Conservation (phyloP, 2,113 vertebrate species). For the Atrichornis clamosus region DNA sequence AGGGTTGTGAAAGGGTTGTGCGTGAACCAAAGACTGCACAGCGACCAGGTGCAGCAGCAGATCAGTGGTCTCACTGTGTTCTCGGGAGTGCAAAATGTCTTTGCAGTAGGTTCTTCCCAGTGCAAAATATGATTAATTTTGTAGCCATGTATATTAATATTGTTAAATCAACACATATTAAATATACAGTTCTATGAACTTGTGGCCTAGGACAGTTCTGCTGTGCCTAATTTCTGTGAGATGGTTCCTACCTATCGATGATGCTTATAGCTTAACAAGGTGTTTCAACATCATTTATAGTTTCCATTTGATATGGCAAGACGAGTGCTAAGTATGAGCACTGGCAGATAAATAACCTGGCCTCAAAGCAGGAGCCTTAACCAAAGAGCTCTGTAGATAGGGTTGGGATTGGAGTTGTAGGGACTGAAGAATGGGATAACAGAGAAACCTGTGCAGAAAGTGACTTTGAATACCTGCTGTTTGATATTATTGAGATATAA, state of each 20-base stretch:
- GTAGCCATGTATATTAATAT: neutral
- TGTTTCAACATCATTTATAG: neutral
- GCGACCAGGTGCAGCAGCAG: neutral
- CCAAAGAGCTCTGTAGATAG: neutral
- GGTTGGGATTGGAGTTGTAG: neutral
- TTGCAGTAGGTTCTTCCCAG: neutral
- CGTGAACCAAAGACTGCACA: neutral
- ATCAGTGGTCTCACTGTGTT: neutral
- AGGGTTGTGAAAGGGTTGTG: neutral
- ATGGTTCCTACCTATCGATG: neutral
- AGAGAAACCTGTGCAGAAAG: neutral
- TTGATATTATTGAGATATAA: neutral
- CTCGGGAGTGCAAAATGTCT: neutral
- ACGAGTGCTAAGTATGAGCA: neutral
- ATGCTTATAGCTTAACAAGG: accelerated
- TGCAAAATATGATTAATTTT: neutral
- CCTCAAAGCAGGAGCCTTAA: neutral
- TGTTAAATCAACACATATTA: neutral
- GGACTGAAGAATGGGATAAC: neutral
- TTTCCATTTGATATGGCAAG: neutral
- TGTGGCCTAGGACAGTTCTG: neutral
- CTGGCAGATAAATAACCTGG: neutral
- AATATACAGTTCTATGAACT: neutral
- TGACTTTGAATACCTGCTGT: neutral
- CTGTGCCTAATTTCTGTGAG: neutral